These are phyloP conservation scores for Phrynosoma platyrhinos DNA, from an alignment of 2,113 vertebrate species.

Conservation along the genomic window DNA sequence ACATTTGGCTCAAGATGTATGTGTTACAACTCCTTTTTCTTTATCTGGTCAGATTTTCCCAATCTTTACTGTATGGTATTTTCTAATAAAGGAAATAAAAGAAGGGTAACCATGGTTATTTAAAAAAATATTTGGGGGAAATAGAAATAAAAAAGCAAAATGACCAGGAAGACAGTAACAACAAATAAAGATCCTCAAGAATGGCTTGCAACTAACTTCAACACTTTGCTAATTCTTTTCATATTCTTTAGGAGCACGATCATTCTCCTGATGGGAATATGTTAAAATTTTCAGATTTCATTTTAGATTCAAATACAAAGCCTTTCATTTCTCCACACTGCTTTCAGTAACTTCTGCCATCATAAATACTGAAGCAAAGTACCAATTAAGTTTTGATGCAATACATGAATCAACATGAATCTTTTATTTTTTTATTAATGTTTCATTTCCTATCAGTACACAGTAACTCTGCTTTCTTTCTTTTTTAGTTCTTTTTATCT, in stretches of 20 bases:
- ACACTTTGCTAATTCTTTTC: background rate
- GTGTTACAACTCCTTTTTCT: too few species aligned
- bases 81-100: too few species aligned
- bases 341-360: background rate
- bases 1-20: too few species aligned
- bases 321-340: background rate
- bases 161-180: background rate
- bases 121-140: too few species aligned
- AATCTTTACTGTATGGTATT: too few species aligned
- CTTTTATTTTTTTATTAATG: background rate
- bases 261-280: background rate
- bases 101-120: too few species aligned
- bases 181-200: background rate
- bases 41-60: too few species aligned
- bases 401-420: background rate
- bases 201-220: background rate
- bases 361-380: conserved; percentile 1
- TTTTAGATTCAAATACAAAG: background rate
- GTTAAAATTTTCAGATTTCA: background rate
- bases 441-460: conserved; percentile 1
- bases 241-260: background rate
- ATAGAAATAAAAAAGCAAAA: background rate
- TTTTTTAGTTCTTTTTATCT: background rate
- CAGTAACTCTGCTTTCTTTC: too few species aligned
- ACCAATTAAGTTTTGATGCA: conserved; percentile 9